Percentiles rank a stretch among this genome's conserved stretches.
Conservation (phyloP, 2,888 invertebrate genomes). For the Helleia helle region DNA sequence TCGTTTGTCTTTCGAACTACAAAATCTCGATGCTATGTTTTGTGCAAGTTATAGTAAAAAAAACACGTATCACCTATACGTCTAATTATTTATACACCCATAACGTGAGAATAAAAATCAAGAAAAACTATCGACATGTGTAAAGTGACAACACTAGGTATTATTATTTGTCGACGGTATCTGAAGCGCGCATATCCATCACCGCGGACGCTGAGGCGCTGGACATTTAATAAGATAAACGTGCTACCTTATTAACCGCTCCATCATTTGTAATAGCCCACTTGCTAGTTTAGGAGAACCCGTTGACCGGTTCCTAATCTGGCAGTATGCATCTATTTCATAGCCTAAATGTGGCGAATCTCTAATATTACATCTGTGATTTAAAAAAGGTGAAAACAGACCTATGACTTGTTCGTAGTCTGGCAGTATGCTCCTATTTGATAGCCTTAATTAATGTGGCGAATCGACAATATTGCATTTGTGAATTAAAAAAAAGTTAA, state of each 20-base stretch:
- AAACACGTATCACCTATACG: too few species aligned
- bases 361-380: too few species aligned
- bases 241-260: conserved; percentile 56
- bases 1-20: too few species aligned
- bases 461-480: too few species aligned
- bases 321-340: conserved; percentile 3
- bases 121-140: background rate
- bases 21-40: too few species aligned
- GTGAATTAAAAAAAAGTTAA: too few species aligned
- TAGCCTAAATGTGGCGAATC: background rate
- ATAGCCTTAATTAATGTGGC: too few species aligned
- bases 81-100: too few species aligned
- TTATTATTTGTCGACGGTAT: conserved; percentile 55
- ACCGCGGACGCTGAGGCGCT: conserved; percentile 21
- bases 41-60: too few species aligned
- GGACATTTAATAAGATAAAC: conserved; percentile 51
- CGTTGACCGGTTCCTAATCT: conserved; percentile 9
- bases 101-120: background rate
- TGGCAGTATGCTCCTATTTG: too few species aligned
- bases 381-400: too few species aligned
- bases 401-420: too few species aligned
- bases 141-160: conserved; percentile 28
- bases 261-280: conserved; percentile 35
- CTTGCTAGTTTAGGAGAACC: conserved; percentile 3
- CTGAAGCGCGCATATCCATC: conserved; percentile 53